These are phyloP conservation scores for Podilymbus podiceps DNA, from an alignment of 2,113 vertebrate species.

Conservation along the genomic window DNA sequence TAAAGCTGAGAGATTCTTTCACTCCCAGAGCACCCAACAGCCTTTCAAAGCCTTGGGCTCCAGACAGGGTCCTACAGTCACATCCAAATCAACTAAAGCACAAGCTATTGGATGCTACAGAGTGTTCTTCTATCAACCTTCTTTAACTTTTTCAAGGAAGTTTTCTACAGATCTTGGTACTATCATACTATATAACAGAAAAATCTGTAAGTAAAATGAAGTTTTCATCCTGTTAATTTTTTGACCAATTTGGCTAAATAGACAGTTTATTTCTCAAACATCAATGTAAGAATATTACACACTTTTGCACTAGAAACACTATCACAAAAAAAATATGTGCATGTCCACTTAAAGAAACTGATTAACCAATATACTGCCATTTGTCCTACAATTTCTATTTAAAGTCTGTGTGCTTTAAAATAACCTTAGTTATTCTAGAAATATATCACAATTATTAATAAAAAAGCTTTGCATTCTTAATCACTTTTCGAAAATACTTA, in stretches of 20 bases:
- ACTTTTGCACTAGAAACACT: background rate
- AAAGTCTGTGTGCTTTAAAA: background rate
- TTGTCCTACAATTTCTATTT: background rate
- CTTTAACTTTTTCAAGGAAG: background rate
- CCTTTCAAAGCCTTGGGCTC: background rate
- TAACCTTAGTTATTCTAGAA: background rate
- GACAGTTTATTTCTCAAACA: background rate
- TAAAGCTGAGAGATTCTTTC: background rate
- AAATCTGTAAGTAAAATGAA: background rate
- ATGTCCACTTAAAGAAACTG: background rate
- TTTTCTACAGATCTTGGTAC: background rate
- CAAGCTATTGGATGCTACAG: background rate
- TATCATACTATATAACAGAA: background rate
- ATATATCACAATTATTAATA: background rate
- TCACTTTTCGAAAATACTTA: background rate
- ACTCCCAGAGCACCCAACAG: background rate
- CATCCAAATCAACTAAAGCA: background rate
- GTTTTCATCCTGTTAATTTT: background rate
- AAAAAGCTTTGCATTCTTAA: background rate
- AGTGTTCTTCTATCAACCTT: background rate
- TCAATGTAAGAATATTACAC: background rate
- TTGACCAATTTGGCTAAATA: background rate
- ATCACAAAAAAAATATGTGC: background rate
- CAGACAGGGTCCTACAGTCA: background rate
- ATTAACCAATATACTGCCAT: background rate